A percentile compares a stretch with the other conserved stretches of the same genome.
phyloP scores from a whole-genome alignment of 2,888 invertebrate species.

The Drosophila koepferae region DNA sequence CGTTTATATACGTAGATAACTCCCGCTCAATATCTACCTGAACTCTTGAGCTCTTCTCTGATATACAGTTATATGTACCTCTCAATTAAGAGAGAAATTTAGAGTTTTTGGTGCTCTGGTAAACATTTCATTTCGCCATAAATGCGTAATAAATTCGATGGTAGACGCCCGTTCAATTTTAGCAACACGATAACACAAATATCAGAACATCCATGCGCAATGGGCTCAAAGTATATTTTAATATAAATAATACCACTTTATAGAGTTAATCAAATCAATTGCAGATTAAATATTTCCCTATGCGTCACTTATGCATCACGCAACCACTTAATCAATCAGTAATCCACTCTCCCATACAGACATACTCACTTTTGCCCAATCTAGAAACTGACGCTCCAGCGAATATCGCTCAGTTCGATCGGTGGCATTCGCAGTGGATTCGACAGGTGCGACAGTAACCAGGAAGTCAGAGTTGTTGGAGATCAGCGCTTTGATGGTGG shows the following conservation, averaged over 20 bases:
- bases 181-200: background rate
- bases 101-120: background rate
- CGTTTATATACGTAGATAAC: background rate
- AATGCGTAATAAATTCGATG: too few species aligned
- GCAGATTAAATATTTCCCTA: background rate
- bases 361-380: slow-evolving; percentile 75
- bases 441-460: slow-evolving; percentile 1
- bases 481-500: background rate
- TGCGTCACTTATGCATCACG: slow-evolving; percentile 2
- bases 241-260: slow-evolving; percentile 1
- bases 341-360: background rate
- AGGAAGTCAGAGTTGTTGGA: slow-evolving; percentile 13
- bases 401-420: slow-evolving; percentile 54
- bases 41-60: background rate
- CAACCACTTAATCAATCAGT: background rate
- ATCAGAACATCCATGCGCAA: background rate
- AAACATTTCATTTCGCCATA: background rate
- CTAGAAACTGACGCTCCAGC: slow-evolving; percentile 67
- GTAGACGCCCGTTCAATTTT: background rate
- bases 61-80: too few species aligned
- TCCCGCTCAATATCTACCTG: background rate
- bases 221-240: background rate
- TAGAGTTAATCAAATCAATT: slow-evolving; percentile 7
- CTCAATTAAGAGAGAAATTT: too few species aligned
- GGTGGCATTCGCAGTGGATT: slow-evolving; percentile 14